Evolutionary conservation across 2,113 vertebrate genomes (phyloP).

Genomic region (Eptesicus fuscus): DNA sequence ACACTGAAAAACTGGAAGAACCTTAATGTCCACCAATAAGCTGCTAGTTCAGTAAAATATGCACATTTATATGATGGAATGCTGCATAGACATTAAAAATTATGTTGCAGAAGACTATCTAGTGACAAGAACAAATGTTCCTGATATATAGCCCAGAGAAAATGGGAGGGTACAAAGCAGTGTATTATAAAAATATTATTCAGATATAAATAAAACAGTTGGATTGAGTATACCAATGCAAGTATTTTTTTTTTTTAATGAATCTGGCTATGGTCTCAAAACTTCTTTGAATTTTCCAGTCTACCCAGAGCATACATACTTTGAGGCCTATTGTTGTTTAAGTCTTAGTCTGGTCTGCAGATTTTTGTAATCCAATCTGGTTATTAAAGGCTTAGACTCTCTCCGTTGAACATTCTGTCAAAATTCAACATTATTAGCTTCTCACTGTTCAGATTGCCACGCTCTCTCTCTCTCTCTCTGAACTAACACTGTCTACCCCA

Average conservation of each 20-base stretch:
- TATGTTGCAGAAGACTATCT: neutral
- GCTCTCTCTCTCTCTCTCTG: neutral
- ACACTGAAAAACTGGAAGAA: neutral
- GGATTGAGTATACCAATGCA: neutral
- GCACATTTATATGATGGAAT: neutral
- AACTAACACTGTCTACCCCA: neutral
- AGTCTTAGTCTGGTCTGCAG: neutral
- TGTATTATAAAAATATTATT: slow-evolving; percentile 19
- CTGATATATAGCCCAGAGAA: neutral
- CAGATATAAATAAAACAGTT: neutral
- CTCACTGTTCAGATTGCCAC: neutral
- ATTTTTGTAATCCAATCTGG: neutral
- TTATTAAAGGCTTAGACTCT: neutral
- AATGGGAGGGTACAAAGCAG: neutral
- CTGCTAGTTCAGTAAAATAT: slow-evolving; percentile 24
- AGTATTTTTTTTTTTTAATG: slow-evolving; percentile 16
- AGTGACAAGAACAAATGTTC: neutral
- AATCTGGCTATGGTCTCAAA: slow-evolving; percentile 12
- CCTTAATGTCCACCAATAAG: slow-evolving; percentile 15
- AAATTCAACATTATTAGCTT: neutral
- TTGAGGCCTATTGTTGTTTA: slow-evolving; percentile 1
- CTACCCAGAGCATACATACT: neutral
- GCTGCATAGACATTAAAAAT: neutral
- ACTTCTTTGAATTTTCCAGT: neutral
- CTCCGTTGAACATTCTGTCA: slow-evolving; percentile 8